These are phyloP conservation scores for Thaumetopoea pityocampa DNA, from an alignment of 1,140 invertebrate genomes.

Conservation along the genomic window DNA sequence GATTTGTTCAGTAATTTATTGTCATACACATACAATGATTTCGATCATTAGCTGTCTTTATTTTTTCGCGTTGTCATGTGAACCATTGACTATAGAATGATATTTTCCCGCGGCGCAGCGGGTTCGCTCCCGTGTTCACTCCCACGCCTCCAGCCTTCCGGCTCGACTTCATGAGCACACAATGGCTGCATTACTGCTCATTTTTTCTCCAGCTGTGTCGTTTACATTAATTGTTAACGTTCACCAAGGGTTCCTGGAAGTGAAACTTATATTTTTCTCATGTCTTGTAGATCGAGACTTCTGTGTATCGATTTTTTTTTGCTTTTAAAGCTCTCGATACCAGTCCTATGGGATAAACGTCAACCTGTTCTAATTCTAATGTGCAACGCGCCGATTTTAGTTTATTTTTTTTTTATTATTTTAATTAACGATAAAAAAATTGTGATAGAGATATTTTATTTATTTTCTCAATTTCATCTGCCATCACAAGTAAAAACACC, in stretches of 20 bases:
- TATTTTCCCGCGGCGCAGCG: constrained; percentile 56
- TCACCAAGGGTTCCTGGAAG: constrained; percentile 54
- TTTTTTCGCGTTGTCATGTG: constrained; percentile 37
- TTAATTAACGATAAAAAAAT: too few relatives aligned
- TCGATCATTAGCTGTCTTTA: neutral
- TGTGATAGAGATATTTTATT: too few relatives aligned
- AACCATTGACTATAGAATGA: constrained; percentile 42
- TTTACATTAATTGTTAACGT: constrained; percentile 51
- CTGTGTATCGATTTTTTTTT: constrained; percentile 51
- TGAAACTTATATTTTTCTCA: constrained; percentile 54
- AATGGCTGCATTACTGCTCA: constrained; percentile 58
- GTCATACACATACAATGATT: too few relatives aligned
- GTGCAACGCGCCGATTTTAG: constrained; percentile 26
- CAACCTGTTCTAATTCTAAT: constrained; percentile 45
- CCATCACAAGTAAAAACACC: too few relatives aligned
- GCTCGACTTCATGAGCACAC: constrained; percentile 45
- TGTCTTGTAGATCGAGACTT: constrained; percentile 57
- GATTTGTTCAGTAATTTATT: neutral
- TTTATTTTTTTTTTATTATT: too few relatives aligned
- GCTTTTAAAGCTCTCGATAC: constrained; percentile 21
- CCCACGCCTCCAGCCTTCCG: constrained; percentile 53
- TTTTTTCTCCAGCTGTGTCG: constrained; percentile 60
- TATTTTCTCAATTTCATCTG: too few relatives aligned
- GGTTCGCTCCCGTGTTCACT: constrained; percentile 38
- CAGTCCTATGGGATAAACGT: constrained; percentile 35